Evolutionary conservation across 2,113 vertebrate species (phyloP).

Genomic region (Trogon melanurus): DNA sequence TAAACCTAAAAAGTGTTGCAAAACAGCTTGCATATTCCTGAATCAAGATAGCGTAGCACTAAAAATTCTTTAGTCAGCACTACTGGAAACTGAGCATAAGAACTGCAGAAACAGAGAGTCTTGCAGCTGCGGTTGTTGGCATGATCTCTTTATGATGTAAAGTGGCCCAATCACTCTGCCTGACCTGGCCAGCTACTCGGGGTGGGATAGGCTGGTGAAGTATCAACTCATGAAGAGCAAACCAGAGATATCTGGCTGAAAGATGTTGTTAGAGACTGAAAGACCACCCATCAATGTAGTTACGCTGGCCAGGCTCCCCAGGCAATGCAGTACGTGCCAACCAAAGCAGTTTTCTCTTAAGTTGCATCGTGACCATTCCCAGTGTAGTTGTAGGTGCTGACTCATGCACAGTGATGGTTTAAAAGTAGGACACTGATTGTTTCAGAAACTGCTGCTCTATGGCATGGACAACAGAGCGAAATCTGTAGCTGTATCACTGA

Average conservation of each 20-base stretch:
- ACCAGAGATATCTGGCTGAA: not conserved
- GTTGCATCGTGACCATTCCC: not conserved
- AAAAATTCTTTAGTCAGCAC: not conserved
- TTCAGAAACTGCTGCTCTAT: not conserved
- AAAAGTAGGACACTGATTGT: not conserved
- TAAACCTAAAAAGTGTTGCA: not conserved
- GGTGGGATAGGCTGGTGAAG: not conserved
- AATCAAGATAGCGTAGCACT: not conserved
- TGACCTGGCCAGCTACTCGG: not conserved
- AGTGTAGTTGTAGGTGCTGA: not conserved
- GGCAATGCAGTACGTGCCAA: not conserved
- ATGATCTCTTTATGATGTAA: not conserved
- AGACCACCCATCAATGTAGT: not conserved
- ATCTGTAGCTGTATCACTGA: not conserved
- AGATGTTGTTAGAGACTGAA: not conserved
- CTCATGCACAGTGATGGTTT: not conserved
- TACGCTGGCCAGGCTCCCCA: not conserved
- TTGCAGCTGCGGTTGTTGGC: not conserved
- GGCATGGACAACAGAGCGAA: not conserved
- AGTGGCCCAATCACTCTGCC: not conserved
- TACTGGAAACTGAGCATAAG: not conserved
- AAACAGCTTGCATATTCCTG: not conserved
- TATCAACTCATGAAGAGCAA: not conserved
- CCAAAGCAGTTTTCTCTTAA: not conserved
- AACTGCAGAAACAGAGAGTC: not conserved